A percentile compares a stretch with the other conserved stretches of the same genome.
These are phyloP conservation scores for Falcunculus frontatus DNA, from an alignment of 2,113 vertebrate genomes.

Conservation along the genomic window DNA sequence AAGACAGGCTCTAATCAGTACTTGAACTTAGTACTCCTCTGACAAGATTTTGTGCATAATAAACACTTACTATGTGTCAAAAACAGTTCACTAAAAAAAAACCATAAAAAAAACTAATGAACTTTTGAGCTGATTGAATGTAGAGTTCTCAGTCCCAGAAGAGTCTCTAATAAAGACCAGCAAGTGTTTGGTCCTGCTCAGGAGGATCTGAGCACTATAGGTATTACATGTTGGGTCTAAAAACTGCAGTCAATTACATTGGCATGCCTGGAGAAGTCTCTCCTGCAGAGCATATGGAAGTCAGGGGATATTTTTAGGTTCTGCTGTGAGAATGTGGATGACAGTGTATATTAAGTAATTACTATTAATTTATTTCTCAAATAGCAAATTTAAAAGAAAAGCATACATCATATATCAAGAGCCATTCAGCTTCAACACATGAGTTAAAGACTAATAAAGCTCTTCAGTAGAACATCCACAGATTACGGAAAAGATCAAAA, in stretches of 20 bases:
- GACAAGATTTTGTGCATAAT: background rate
- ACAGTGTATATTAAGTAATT: background rate
- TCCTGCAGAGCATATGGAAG: background rate
- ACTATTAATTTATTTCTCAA: background rate
- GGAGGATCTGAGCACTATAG: background rate
- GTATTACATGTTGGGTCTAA: background rate
- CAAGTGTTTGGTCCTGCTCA: background rate
- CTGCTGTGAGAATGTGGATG: background rate
- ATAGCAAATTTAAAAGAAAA: background rate
- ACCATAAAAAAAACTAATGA: background rate
- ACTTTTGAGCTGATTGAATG: background rate
- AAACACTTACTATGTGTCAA: background rate
- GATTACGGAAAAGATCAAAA: background rate
- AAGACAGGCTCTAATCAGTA: background rate
- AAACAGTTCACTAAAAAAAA: background rate
- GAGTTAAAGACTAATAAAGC: background rate
- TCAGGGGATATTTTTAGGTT: background rate
- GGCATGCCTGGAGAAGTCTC: background rate
- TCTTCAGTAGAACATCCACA: background rate
- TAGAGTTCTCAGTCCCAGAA: background rate
- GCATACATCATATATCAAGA: background rate
- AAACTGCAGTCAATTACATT: background rate
- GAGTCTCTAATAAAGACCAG: background rate
- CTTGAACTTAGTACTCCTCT: background rate
- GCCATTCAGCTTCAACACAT: background rate